These are phyloP conservation scores for Gastracanthus pulcherrimus DNA, from an alignment of 2,888 invertebrate genomes.

Conservation along the genomic window DNA sequence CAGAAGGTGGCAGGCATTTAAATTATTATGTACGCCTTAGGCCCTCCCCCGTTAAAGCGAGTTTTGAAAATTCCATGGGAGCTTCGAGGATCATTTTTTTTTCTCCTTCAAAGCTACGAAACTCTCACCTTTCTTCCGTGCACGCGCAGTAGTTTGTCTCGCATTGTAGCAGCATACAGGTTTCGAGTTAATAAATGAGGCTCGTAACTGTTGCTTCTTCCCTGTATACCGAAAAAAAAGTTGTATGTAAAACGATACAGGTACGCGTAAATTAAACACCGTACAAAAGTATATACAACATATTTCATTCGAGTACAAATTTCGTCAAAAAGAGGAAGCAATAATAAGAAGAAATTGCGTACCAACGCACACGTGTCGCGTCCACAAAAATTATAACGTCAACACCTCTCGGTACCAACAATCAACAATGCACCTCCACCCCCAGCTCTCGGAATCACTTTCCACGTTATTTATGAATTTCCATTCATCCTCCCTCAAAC, in stretches of 20 bases:
- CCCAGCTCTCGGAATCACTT: not conserved
- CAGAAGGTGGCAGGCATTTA: conserved; percentile 4
- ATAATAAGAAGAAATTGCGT: not conserved
- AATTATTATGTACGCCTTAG: conserved; percentile 50
- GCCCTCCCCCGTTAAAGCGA: not conserved
- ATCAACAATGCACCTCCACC: not conserved
- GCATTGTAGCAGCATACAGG: conserved; percentile 16
- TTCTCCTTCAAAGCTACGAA: not conserved
- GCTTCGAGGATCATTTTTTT: conserved; percentile 42
- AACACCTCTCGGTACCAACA: conserved; percentile 24
- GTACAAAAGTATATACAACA: too few species aligned
- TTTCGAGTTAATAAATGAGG: not conserved
- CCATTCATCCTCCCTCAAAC: conserved; percentile 21
- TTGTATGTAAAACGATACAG: not conserved
- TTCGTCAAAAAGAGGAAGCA: not conserved
- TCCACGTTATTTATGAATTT: conserved; percentile 19
- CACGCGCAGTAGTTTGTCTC: conserved; percentile 42
- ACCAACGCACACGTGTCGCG: too few species aligned
- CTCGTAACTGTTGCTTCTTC: not conserved
- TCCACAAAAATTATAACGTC: conserved; percentile 17
- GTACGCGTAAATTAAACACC: too few species aligned
- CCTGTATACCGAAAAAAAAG: not conserved
- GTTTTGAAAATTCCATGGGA: conserved; percentile 36
- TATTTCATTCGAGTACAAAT: too few species aligned
- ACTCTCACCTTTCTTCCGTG: conserved; percentile 16